Evolutionary conservation across 35 echinoderm and acorn worm species (phyloP).

Genomic region (Ptychodera flava): DNA sequence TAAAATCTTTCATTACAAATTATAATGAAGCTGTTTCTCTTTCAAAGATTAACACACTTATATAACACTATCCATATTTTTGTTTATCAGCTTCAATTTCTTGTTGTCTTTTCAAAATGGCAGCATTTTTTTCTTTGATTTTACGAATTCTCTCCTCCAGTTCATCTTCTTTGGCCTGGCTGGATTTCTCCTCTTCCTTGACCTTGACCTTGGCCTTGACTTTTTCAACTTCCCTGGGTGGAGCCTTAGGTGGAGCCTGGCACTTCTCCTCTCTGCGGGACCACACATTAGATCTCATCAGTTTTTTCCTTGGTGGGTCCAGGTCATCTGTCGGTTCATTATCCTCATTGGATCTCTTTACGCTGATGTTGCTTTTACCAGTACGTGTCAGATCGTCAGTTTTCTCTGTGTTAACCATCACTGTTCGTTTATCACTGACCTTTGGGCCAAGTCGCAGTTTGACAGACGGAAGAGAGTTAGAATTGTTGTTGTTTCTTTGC

Average conservation of each 20-base stretch:
- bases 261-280: neutral
- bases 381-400: neutral
- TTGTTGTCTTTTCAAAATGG: constrained; percentile 71
- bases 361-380: neutral
- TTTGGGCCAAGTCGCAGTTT: neutral
- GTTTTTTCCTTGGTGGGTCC: neutral
- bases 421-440: neutral
- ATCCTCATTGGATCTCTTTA: neutral
- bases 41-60: too few species aligned
- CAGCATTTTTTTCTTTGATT: constrained; percentile 73
- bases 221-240: constrained; percentile 15
- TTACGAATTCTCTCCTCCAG: constrained; percentile 58
- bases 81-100: constrained; percentile 81
- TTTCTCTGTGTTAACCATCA: constrained; percentile 14
- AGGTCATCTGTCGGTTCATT: neutral
- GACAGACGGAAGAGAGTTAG: neutral
- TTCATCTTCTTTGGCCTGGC: constrained; percentile 32
- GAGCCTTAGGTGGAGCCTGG: neutral
- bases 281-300: neutral
- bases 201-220: neutral
- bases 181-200: constrained; percentile 7
- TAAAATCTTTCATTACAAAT: too few species aligned
- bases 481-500: neutral
- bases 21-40: too few species aligned
- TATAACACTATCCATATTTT: constrained; percentile 46